These are phyloP conservation scores for Apeltes quadracus DNA, from an alignment of 2,113 vertebrate species.

Conservation along the genomic window DNA sequence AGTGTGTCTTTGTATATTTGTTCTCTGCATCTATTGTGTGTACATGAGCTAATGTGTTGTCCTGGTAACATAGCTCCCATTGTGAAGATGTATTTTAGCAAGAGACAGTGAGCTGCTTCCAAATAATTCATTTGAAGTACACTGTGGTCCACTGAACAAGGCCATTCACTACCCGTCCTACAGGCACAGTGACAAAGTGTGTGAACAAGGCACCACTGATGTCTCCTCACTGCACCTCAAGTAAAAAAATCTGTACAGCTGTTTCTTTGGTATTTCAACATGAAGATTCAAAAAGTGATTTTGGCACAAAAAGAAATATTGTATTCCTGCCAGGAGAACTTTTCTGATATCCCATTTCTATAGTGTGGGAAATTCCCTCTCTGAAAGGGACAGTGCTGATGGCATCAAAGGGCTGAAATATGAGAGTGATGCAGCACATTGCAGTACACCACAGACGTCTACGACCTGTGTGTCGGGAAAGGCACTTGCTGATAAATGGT, in stretches of 20 bases:
- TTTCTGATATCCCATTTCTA: slow-evolving; percentile 29
- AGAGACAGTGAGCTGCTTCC: background rate
- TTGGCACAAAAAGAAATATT: slow-evolving; percentile 11
- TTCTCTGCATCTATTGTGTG: background rate
- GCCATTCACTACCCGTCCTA: background rate
- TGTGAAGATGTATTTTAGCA: slow-evolving; percentile 18
- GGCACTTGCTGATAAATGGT: slow-evolving; percentile 24
- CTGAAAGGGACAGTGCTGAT: slow-evolving; percentile 45
- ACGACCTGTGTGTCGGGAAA: slow-evolving; percentile 29
- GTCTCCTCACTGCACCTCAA: background rate
- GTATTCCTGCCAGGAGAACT: slow-evolving; percentile 20
- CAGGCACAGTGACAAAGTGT: slow-evolving; percentile 6
- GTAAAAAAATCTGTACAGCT: slow-evolving; percentile 1
- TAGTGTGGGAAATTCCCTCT: slow-evolving; percentile 39
- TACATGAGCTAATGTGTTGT: background rate
- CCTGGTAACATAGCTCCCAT: slow-evolving; percentile 4
- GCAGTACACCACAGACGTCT: slow-evolving; percentile 23
- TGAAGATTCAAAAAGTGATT: background rate
- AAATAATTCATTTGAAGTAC: slow-evolving; percentile 24
- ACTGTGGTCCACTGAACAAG: slow-evolving; percentile 20
- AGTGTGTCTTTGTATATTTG: slow-evolving; percentile 1
- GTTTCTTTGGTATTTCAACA: slow-evolving; percentile 1
- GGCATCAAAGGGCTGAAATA: slow-evolving; percentile 45
- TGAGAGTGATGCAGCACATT: slow-evolving; percentile 24
- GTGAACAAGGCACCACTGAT: slow-evolving; percentile 7